Percentiles rank a stretch among this genome's conserved stretches.
phyloP scores from a whole-genome alignment of 2,113 vertebrate species.

The Xenus cinereus region DNA sequence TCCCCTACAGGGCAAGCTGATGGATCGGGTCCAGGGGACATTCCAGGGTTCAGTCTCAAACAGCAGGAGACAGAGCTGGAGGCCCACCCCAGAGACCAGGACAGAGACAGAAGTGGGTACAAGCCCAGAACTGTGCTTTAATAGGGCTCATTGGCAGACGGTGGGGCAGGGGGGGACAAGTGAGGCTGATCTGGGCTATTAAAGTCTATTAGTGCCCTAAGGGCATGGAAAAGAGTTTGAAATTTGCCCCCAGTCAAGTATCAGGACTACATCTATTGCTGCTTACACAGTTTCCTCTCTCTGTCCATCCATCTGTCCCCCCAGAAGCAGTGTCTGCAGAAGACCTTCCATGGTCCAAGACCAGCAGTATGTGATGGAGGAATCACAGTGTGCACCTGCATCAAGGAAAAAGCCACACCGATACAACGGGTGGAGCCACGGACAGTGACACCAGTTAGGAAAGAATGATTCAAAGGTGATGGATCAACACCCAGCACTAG shows the following conservation, averaged over 20 bases:
- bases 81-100: background rate
- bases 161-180: background rate
- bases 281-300: background rate
- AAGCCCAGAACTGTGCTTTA: background rate
- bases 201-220: background rate
- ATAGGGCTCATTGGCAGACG: background rate
- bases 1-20: background rate
- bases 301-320: accelerated
- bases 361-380: background rate
- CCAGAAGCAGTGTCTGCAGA: background rate
- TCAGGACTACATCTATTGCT: background rate
- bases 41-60: background rate
- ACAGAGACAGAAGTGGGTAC: background rate
- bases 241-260: background rate
- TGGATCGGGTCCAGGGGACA: background rate
- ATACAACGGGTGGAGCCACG: background rate
- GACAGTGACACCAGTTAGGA: background rate
- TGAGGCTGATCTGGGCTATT: background rate
- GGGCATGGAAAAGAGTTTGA: background rate
- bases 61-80: background rate
- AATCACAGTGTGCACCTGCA: background rate
- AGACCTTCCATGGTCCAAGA: background rate
- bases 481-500: background rate
- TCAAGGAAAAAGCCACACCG: background rate
- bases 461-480: background rate